Conservation (phyloP, 2,888 invertebrate species). For the Zaprionus bogoriensis region DNA sequence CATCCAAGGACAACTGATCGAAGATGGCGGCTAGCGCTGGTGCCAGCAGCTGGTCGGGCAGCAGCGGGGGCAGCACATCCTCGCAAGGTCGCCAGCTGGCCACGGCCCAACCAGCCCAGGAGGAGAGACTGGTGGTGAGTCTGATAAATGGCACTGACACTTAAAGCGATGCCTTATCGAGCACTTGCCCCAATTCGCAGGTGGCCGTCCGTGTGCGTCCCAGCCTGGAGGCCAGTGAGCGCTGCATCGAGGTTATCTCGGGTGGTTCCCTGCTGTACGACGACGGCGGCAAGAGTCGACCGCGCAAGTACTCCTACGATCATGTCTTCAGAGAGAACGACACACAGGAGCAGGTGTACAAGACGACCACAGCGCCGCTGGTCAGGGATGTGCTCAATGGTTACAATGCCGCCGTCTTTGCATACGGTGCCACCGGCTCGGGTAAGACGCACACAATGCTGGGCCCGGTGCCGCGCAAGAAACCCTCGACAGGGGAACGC, state of each 20-base stretch:
- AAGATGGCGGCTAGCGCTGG: slow-evolving; percentile 67
- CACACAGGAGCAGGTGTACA: slow-evolving; percentile 92
- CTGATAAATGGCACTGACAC: neutral
- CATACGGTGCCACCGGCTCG: slow-evolving; percentile 85
- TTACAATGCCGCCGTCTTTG: slow-evolving; percentile 97
- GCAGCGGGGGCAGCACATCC: slow-evolving; percentile 78
- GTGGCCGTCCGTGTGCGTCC: slow-evolving; percentile 96
- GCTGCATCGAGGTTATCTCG: slow-evolving; percentile 83
- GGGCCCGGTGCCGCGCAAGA: slow-evolving; percentile 81
- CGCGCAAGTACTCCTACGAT: slow-evolving; percentile 95
- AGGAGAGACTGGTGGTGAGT: slow-evolving; percentile 82
- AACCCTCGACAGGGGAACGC: slow-evolving; percentile 67
- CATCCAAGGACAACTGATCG: slow-evolving; percentile 36
- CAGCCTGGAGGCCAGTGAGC: slow-evolving; percentile 87
- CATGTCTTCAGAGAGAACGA: slow-evolving; percentile 93
- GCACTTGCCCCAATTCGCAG: slow-evolving; percentile 74
- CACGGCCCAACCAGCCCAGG: slow-evolving; percentile 73
- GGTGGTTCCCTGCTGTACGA: slow-evolving; percentile 82
- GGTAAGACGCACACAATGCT: slow-evolving; percentile 83
- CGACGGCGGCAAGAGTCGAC: slow-evolving; percentile 85
- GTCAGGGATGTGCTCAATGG: slow-evolving; percentile 94
- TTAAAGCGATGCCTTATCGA: neutral
- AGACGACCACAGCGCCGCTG: slow-evolving; percentile 91
- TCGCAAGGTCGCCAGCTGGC: slow-evolving; percentile 73
- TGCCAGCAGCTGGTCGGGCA: slow-evolving; percentile 80